Base-by-base conservation (phyloP, 2,113 vertebrate species). In the Psophia crepitans region DNA sequence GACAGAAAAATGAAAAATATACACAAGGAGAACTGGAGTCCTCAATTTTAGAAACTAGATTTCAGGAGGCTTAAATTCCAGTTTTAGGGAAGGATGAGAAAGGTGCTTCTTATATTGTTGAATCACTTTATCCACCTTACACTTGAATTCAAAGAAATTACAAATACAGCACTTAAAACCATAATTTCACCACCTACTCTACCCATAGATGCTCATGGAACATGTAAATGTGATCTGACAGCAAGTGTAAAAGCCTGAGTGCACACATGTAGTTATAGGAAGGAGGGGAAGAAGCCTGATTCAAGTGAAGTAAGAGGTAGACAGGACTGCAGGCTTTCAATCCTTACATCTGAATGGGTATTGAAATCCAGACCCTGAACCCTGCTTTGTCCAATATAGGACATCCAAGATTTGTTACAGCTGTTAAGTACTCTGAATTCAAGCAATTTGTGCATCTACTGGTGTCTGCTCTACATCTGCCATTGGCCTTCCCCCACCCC, bases 201-300 rank as follows among this genome's bases (percentile, higher is more conserved):
- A 84, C 9, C 9, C 26, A 18, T 1, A 53, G 39, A 48, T 30
- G 5, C 30, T 91, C 20, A 43, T 24, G 82, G 11, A 68, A 68
- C 39, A 33, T 18, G 21, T 41, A 35, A 71, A 56, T 1, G 5
- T 56, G 44, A 53, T 26, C 61, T 69, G 49, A 46, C 18, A 80
- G 53, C 14, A 37, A 35, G 7, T 26, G 5, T 44, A 69, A 95
- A 90, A 65, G 21, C 12, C 58, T 91, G 68, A 51, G 15, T 1
- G 3, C 12, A 33, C 0, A 0, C 4, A 1, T 2, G 2, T 35
- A 7, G 9, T n/a, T 78, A 2, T 35, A 84, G 58, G 15, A 95
- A 5, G 19, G 10, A 74, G 9, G 11, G 9, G 27, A 89, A 78
- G 5, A 4, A 69, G 20, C 4, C 5, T n/a, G 19, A 6, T 49